A percentile compares a stretch with the other conserved stretches of the same genome.
These are phyloP conservation scores for Barnardius zonarius DNA, from an alignment of 2,113 vertebrate species.

Conservation along the genomic window DNA sequence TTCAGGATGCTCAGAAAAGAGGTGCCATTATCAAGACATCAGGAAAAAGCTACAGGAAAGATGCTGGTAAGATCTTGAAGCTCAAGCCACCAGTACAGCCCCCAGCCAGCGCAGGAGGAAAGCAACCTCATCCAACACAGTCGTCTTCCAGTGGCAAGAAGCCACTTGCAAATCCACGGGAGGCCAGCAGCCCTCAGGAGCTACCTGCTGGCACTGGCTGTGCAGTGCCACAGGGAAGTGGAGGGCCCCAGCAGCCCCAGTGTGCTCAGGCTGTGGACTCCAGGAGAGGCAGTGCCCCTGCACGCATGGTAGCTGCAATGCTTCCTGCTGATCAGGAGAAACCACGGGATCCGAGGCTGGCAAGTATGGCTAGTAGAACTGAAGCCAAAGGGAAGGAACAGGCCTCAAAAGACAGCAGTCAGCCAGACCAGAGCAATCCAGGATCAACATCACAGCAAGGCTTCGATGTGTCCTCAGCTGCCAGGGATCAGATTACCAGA, in stretches of 20 bases:
- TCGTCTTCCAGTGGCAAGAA: not conserved
- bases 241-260: not conserved
- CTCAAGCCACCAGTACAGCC: not conserved
- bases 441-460: not conserved
- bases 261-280: not conserved
- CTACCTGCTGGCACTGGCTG: not conserved
- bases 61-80: conserved; percentile 77
- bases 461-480: not conserved
- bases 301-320: not conserved
- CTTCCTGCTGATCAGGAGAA: not conserved
- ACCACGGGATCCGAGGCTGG: conserved; percentile 74
- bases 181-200: not conserved
- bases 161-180: not conserved
- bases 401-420: not conserved
- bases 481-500: not conserved
- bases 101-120: not conserved
- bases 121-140: not conserved
- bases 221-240: not conserved
- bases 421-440: not conserved
- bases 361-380: conserved; percentile 46
- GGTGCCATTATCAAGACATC: conserved; percentile 75
- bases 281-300: not conserved
- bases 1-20: conserved; percentile 80
- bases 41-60: conserved; percentile 66
- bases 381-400: not conserved